Evolutionary conservation across 2,797 vertebrate genomes (phyloP), one percentile per base, ranked within the genome.

Genomic region (Rachycentron canadum): DNA sequence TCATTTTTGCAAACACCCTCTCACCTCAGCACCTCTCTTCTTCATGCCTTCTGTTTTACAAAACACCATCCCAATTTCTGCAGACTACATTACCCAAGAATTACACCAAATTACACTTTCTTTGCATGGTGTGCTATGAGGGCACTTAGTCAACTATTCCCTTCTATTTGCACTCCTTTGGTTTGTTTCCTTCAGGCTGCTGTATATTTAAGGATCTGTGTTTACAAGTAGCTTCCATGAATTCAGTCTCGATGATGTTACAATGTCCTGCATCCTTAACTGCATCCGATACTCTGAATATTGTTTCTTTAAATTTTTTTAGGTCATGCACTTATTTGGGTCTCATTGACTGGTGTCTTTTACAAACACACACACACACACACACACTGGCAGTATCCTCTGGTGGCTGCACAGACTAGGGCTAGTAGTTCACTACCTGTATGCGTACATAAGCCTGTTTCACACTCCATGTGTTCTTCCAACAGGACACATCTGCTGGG

Each of bases 401-500:
- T 55, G 50, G 63, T 60, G 77, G 70, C 53, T 62, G 61, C 64
- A 57, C 64, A 65, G 41, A 28, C 79, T 13, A 2, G 23, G 53
- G 43, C 66, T 60, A 53, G 78, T 65, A 40, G 79, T 74, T 75
- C 65, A 36, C 60, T 85, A 83, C 85, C 86, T 82, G 79, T 74
- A 43, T 66, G 72, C 69, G 49, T 70, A 72, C 76, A 71, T 86
- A 79, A 84, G 82, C 80, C 72, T 81, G 87, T 89, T 90, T 92
- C 69, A 81, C 84, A 84, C 85, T 76, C 75, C 81, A 81, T 77
- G 79, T 83, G 86, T 78, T 88, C 76, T 32, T 90, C 69, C 81
- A 84, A 60, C 67, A 79, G 86, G 88, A n/a, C 89, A 85, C 92
- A 92, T 93, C 91, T 93, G 91, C 69, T 73, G 61, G 85, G 28